Base-by-base conservation (phyloP, 2,888 invertebrate genomes). In the Ormyrus pomaceus region DNA sequence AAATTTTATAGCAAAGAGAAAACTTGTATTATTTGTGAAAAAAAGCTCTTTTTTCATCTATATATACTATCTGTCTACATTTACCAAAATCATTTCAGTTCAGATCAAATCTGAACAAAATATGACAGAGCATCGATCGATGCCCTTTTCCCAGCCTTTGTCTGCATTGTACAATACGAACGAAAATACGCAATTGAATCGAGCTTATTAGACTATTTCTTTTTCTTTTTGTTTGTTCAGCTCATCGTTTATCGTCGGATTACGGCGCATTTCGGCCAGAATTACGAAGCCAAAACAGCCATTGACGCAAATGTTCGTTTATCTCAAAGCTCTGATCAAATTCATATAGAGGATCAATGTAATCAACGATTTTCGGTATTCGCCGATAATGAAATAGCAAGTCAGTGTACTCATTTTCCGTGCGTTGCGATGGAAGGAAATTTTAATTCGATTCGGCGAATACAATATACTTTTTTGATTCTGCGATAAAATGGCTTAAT, bases 1-100 rank as follows among this genome's bases (percentile, higher is more conserved):
- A 75, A 75, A 66, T 75, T 75, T 75, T 58, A 75, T 50, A 58
- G 11, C 66, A 5, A 19, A 50, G 45, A 50, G 51, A 62, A 74
- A 58, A 65, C 65, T 65, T 34, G 59, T 10, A 48, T 66, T 66
- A 59, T 34, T 75, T 45, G 66, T 66, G 74, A 66, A 75, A 66
- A 58, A 34, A 34, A 58, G 10, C 34, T 50, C 19, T 34, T 34
- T 2, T 34, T 34, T 34, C 3, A 34, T 34, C 34, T 34, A 19
- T 19, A 0, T 19, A 19, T 19, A 34, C 34, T 34, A 34, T 34
- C 34, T 34, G 34, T 34, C 34, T 34, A 34, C 34, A 34, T 34
- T 34, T 48, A 45, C 51, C 34, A 13, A 56, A 65, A 11, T 53
- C 53, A 7, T 58, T 65, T 65, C 13, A 46, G 13, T 48, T 58